Conservation (phyloP, 2,797 vertebrate species). For the Chelidonichthys spinosus region DNA sequence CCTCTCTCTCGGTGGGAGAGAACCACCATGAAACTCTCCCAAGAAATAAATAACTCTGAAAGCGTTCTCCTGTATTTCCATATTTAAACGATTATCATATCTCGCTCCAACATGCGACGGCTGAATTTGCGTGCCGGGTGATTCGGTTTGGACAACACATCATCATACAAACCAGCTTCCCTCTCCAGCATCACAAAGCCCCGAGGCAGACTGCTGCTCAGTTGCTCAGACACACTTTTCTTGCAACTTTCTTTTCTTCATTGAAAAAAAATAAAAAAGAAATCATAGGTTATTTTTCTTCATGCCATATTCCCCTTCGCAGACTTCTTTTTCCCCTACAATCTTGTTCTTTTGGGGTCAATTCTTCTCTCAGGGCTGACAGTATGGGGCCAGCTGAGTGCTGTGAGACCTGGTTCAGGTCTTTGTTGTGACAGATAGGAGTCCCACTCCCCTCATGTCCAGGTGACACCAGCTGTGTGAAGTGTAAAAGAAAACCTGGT, state of each 20-base stretch:
- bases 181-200: not conserved
- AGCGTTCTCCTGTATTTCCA: not conserved
- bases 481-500: constrained; percentile 72
- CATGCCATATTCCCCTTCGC: constrained; percentile 29
- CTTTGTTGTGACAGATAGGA: constrained; percentile 58
- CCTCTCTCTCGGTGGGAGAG: too few relatives aligned
- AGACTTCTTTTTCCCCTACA: constrained; percentile 30
- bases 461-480: constrained; percentile 40
- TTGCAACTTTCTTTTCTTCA: constrained; percentile 18
- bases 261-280: constrained; percentile 29
- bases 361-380: constrained; percentile 61
- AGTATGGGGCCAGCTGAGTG: constrained; percentile 64
- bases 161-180: not conserved
- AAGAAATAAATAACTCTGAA: not conserved
- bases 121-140: not conserved
- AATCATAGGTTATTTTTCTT: constrained; percentile 37
- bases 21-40: not conserved
- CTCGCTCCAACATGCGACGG: not conserved
- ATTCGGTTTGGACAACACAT: not conserved
- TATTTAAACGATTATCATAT: not conserved
- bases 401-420: constrained; percentile 52
- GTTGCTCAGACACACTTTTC: not conserved
- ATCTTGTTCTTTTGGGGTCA: constrained; percentile 50
- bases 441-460: constrained; percentile 58
- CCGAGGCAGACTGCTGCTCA: not conserved